These are phyloP conservation scores for Leucopsar rothschildi DNA, from an alignment of 2,113 vertebrate species.

Conservation along the genomic window DNA sequence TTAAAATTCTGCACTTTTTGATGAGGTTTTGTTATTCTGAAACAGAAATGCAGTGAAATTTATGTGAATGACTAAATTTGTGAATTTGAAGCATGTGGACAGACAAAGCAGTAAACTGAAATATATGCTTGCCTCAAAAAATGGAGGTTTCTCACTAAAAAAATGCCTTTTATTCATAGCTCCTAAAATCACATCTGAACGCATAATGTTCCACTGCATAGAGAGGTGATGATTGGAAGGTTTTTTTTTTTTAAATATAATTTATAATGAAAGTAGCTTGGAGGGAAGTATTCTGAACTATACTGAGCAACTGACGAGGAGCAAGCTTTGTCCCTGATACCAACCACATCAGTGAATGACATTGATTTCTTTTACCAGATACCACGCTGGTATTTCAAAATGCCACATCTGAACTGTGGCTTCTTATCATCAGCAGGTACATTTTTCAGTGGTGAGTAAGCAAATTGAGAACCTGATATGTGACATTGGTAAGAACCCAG, in stretches of 20 bases:
- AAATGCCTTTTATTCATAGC: not conserved
- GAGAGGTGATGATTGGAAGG: not conserved
- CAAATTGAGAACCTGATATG: not conserved
- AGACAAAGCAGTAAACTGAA: not conserved
- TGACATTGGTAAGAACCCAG: fast-evolving
- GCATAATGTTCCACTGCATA: not conserved
- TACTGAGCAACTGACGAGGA: not conserved
- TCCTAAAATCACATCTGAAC: not conserved
- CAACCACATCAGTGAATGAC: not conserved
- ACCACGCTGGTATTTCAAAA: not conserved
- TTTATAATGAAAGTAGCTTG: not conserved
- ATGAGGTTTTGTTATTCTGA: not conserved
- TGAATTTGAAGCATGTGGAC: not conserved
- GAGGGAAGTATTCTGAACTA: not conserved
- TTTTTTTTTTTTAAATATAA: not conserved
- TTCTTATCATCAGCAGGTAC: not conserved
- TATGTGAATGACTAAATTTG: not conserved
- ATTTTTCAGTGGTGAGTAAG: not conserved
- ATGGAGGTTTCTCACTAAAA: not conserved
- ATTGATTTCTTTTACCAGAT: not conserved
- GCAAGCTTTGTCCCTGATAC: not conserved
- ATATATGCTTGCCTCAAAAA: not conserved
- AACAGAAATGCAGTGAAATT: not conserved
- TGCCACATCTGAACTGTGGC: not conserved
- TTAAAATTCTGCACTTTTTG: not conserved